Percentiles rank a stretch among this genome's conserved stretches.
Evolutionary conservation across 2,888 invertebrate species (phyloP).

Genomic region (Oeneis ivallda): DNA sequence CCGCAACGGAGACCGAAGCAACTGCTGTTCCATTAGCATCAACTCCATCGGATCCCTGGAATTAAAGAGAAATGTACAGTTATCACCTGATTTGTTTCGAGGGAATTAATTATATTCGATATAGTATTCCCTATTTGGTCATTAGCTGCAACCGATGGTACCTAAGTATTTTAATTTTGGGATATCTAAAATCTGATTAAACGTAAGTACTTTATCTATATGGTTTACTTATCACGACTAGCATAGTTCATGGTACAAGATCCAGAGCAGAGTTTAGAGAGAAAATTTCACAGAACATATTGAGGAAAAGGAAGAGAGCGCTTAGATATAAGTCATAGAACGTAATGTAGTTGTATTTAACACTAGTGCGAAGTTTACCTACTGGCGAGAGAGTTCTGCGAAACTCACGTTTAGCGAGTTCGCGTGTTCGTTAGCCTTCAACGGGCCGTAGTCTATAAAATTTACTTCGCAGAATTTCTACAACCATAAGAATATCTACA

Average conservation of each 20-base stretch:
- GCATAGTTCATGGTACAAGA: not conserved
- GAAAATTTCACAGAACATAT: conserved; percentile 7
- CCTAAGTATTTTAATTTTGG: no score
- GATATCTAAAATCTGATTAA: no score
- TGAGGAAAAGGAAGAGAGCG: conserved; percentile 41
- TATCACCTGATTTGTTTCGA: not conserved
- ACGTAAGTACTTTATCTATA: no score
- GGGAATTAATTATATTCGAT: no score
- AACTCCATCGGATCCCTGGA: conserved; percentile 90
- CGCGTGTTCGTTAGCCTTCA: conserved; percentile 71
- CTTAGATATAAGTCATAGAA: conserved; percentile 40
- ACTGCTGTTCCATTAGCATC: conserved; percentile 89
- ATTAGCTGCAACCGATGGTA: no score
- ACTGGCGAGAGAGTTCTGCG: conserved; percentile 43
- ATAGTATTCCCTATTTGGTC: no score
- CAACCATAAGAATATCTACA: not conserved
- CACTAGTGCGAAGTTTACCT: conserved; percentile 35
- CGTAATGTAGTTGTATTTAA: conserved; percentile 30
- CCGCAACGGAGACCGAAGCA: conserved; percentile 84
- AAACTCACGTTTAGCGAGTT: conserved; percentile 53
- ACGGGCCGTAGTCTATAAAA: conserved; percentile 76
- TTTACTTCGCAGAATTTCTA: conserved; percentile 64
- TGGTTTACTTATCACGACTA: not conserved
- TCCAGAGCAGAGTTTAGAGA: not conserved
- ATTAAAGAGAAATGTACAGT: conserved; percentile 12